Evolutionary conservation across 2,113 vertebrate species (phyloP), one percentile per base, ranked within the genome.

Genomic region (Corythaeola cristata): DNA sequence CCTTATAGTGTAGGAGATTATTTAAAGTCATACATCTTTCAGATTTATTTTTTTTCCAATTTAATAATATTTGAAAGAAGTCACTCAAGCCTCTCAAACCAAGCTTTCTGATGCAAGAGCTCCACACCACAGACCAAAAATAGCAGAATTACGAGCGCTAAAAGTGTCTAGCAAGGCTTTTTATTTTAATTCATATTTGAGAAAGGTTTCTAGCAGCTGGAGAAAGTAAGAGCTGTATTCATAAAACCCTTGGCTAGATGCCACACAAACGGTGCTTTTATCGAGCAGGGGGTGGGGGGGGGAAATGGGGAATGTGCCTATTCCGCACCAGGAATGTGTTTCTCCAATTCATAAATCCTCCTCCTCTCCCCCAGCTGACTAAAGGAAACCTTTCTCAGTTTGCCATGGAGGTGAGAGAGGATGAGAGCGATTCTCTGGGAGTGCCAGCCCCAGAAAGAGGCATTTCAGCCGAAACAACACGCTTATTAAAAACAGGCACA

Each of bases 171-270:
- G 94, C 88, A 93, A 60, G 76, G 90, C 88, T 95, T 98, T 97
- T 97, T 95, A 93, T 95, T 98, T 97, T 97, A 97, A 98, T 97
- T 98, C 98, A 90, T 97, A 95, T 98, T 97, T 96, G 63, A 97
- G 97, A 97, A 96, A 97, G 90, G 91, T 95, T 97, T 73, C 93
- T 94, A 97, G 92, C 94, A 97, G 92, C 97, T 97, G 97, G 96
- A 85, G 76, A 96, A 97, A 97, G 97, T 81, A 97, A 98, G 97
- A 85, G 85, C 83, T 35, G 93, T 94, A 98, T 98, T 98, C 98
- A 98, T 98, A 97, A 98, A 97, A 78, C 50, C 26, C 71, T 92
- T 97, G 97, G 97, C 96, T 96, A 95, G 75, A 87, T 97, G 98
- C 97, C 98, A 98, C 69, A 59, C 94, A 98, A 98, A 97, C 87